Base-by-base conservation (phyloP, 2,113 vertebrate genomes). In the Epinephelus lanceolatus region DNA sequence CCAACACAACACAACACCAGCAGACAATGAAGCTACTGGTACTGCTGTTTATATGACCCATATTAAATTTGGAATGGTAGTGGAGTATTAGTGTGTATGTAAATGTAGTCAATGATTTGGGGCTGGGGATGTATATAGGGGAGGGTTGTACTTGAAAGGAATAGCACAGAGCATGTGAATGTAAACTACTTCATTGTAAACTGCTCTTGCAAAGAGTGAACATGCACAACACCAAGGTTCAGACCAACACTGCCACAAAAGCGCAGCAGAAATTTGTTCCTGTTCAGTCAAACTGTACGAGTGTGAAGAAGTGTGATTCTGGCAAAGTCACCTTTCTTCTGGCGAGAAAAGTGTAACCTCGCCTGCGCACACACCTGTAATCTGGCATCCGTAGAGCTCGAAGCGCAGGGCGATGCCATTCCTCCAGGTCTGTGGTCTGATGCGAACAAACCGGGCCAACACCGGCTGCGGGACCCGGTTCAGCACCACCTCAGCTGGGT, bases 311-410 rank as follows among this genome's bases (percentile, higher is more conserved):
- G 17, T 63, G 14, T 19, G 25, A 66, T 10, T 17, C 52, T 6
- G 60, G 52, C 21, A 40, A 52, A 60, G 37, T 55, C 21, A 27
- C 33, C 30, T 72, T 37, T 79, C 47, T 40, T 51, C 10, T 23
- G 19, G 40, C 3, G 12, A 17, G 19, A 52, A 4, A n/a, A 19
- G n/a, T 37, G n/a, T 6, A 57, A 81, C 53, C 25, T 8, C 40
- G 6, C 47, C 8, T 42, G 45, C 67, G 11, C 59, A 79, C 87
- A 40, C 77, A 99, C 98, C 98, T 63, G 98, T 98, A 84, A 99
- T 98, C 83, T 97, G 96, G 87, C 98, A 99, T 88, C 98, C 98
- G 0, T 97, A 98, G 33, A 99, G 95, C 91, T 99, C 98, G 23
- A 99, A 96, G 57, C 98, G 96, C 73, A 99, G 95, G n/a, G 98